Base-by-base conservation (phyloP, 2,113 vertebrate genomes). In the Procapra przewalskii region DNA sequence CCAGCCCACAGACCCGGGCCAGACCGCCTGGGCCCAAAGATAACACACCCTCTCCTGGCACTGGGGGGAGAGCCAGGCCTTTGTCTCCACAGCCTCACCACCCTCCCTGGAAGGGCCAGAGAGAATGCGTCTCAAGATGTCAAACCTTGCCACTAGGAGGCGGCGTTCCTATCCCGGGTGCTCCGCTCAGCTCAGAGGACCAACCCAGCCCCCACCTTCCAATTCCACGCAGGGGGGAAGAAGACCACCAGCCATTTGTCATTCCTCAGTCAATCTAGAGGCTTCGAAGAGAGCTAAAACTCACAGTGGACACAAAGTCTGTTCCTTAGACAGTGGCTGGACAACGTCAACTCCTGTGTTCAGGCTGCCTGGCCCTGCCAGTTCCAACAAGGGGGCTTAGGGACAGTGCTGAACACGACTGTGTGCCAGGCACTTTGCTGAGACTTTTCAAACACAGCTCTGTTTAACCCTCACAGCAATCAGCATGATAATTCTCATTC, bases 21-120 rank as follows among this genome's bases (percentile, higher is more conserved):
- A 98, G 94, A 85, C 81, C 0, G 2, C 92, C 94, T 96, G 97
- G 92, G 77, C 95, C 92, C 82, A 75, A 90, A 97, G 97, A 98
- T 98, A 96, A 96, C 88, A 97, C 55, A 64, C 43, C 27, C 52
- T 89, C 67, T 93, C 92, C 94, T 93, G 95, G 88, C 96, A 82
- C 4, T 14, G 33, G 33, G 10, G 12, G 6, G 36, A 80, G 5
- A 92, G 25, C 31, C 43, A 45, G 81, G 80, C 57, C 81, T 88
- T 97, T 94, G 75, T 97, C 93, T 91, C 43, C 29, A 36, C 8
- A 43, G 57, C 67, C 48, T 40, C 36, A 54, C 75, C 83, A 55
- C 52, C 81, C 97, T 92, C 27, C 75, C 50, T 77, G 48, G 19
- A 85, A 40, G 55, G 71, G 45, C 90, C 95, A 87, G 54, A 0